phyloP scores from a whole-genome alignment of 2,113 vertebrate genomes.

The Fregetta grallaria region DNA sequence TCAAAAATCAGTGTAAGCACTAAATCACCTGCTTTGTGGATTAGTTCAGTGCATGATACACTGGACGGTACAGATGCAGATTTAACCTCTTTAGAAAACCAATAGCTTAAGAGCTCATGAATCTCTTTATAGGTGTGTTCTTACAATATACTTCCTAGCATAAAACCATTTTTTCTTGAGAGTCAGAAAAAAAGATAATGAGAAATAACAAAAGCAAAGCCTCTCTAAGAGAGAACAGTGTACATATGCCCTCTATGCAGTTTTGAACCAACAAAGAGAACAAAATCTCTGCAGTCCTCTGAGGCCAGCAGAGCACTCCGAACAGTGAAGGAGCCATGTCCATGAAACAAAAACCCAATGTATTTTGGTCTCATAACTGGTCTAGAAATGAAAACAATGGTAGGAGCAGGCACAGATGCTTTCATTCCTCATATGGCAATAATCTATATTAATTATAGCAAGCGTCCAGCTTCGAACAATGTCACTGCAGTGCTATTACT shows the following conservation, averaged over 20 bases:
- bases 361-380: background rate
- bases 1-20: background rate
- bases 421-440: background rate
- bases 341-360: background rate
- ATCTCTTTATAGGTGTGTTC: background rate
- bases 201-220: background rate
- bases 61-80: background rate
- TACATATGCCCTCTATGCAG: background rate
- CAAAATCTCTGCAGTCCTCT: background rate
- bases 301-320: background rate
- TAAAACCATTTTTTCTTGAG: background rate
- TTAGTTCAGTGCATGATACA: background rate
- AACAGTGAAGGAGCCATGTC: background rate
- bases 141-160: background rate
- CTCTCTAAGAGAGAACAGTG: background rate
- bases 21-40: background rate
- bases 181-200: background rate
- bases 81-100: background rate
- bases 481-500: constrained; percentile 27
- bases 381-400: background rate
- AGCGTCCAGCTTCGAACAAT: background rate
- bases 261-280: background rate
- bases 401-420: background rate
- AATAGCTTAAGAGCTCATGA: background rate
- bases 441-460: constrained; percentile 54